A percentile compares a stretch with the other conserved stretches of the same genome.
phyloP scores from a whole-genome alignment of 2,888 invertebrate species.

The Caradrina clavipalpis region DNA sequence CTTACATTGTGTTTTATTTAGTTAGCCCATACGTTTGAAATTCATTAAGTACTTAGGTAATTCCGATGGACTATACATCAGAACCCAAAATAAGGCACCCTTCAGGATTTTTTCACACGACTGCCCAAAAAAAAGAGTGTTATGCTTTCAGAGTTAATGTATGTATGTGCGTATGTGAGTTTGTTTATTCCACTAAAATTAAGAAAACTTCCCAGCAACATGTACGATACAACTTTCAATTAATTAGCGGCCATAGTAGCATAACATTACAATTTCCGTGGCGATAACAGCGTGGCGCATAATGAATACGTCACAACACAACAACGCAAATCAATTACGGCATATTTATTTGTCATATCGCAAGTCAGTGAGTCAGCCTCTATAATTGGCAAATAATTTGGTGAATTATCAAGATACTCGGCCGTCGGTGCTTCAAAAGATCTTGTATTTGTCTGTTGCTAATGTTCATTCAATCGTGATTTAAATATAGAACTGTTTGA shows the following conservation, averaged over 20 bases:
- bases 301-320: constrained; percentile 14
- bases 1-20: too few relatives aligned
- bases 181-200: too few relatives aligned
- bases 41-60: not conserved
- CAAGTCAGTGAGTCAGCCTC: constrained; percentile 21
- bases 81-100: not conserved
- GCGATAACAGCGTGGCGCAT: constrained; percentile 6
- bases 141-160: too few relatives aligned
- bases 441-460: not conserved
- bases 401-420: not conserved
- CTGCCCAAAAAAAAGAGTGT: too few relatives aligned
- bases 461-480: too few relatives aligned
- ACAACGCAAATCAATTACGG: constrained; percentile 12
- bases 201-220: too few relatives aligned
- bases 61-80: not conserved
- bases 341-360: not conserved
- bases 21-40: too few relatives aligned
- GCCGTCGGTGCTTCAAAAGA: constrained; percentile 7
- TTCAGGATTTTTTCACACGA: not conserved
- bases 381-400: constrained; percentile 13
- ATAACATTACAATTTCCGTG: not conserved
- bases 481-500: too few relatives aligned
- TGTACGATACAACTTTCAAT: not conserved
- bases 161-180: too few relatives aligned
- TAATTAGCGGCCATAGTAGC: not conserved